Base-by-base conservation (phyloP, 2,888 invertebrate species). In the Melipona beecheii region DNA sequence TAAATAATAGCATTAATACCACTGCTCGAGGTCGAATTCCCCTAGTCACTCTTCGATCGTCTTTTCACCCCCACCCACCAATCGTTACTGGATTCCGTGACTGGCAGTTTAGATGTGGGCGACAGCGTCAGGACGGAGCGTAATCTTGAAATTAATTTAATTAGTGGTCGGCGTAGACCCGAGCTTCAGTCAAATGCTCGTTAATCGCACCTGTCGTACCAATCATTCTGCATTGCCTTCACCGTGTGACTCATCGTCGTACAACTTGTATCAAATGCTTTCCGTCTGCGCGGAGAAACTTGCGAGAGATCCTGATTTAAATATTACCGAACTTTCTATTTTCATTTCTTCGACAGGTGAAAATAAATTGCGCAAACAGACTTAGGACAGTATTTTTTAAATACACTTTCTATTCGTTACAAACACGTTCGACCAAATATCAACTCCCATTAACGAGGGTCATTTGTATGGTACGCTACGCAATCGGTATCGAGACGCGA, bases 131-230 rank as follows among this genome's bases (percentile, higher is more conserved):
- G 65, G 58, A 74, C 73, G 81, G 49, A 70, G 66, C 80, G 76
- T 84, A 43, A 84, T 82, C 86, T 87, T 81, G 89, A 89, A 93
- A 94, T 94, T 94, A 94, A 93, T 94, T 94, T 93, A 94, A 94
- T 94, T 94, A 93, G 93, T 90, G 93, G 93, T 93, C 89, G 93
- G 89, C 88, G 89, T 88, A 90, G 89, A 86, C 87, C 88, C 86
- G 90, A 93, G 93, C 91, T 93, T 89, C 82, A 83, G 91, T 93
- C 90, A 92, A 93, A 93, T 91, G 88, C 91, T 91, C 93, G 90
- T 94, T 94, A 90, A 89, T 91, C 91, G 92, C 94, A 94, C 92
- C 93, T 93, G 94, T 91, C 91, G 91, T 83, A 84, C 74, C 83
- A 79, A 75, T 82, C 78, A 74, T 70, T 91, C 90, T 83, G 80